A percentile compares a stretch with the other conserved stretches of the same genome.
Evolutionary conservation across 2,797 vertebrate genomes (phyloP).

Genomic region (Scyliorhinus canicula): DNA sequence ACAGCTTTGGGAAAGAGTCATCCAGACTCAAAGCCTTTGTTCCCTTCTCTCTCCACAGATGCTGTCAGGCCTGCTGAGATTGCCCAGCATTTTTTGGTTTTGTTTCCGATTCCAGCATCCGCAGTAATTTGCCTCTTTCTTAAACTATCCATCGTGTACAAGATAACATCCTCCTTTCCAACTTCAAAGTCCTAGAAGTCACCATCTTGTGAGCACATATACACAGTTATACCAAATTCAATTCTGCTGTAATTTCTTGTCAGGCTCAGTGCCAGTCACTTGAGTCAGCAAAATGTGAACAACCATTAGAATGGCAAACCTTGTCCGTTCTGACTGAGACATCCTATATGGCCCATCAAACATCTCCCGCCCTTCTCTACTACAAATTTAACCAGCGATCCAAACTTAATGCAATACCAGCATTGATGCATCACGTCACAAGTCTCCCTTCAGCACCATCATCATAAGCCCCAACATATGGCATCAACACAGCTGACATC

Average conservation of each 20-base stretch:
- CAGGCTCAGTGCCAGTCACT: neutral
- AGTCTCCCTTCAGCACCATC: neutral
- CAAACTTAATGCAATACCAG: neutral
- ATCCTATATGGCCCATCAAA: neutral
- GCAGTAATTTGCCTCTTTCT: too few species aligned
- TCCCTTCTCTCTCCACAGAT: too few species aligned
- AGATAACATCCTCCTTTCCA: neutral
- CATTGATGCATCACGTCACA: neutral
- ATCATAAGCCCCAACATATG: neutral
- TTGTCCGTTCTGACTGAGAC: neutral
- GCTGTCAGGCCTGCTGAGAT: too few species aligned
- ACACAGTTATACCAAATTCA: neutral
- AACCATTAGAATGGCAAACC: neutral
- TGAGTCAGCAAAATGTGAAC: neutral
- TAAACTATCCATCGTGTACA: neutral
- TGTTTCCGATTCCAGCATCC: too few species aligned
- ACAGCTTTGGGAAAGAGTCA: too few species aligned
- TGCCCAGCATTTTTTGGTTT: too few species aligned
- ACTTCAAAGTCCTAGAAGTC: neutral
- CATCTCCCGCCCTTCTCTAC: neutral
- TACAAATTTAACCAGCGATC: neutral
- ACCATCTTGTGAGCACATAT: neutral
- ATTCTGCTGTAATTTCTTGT: neutral
- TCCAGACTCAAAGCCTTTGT: too few species aligned
- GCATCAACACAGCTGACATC: neutral